Evolutionary conservation across 2,797 vertebrate species (phyloP).

Genomic region (Mormyrus hasselquistii): DNA sequence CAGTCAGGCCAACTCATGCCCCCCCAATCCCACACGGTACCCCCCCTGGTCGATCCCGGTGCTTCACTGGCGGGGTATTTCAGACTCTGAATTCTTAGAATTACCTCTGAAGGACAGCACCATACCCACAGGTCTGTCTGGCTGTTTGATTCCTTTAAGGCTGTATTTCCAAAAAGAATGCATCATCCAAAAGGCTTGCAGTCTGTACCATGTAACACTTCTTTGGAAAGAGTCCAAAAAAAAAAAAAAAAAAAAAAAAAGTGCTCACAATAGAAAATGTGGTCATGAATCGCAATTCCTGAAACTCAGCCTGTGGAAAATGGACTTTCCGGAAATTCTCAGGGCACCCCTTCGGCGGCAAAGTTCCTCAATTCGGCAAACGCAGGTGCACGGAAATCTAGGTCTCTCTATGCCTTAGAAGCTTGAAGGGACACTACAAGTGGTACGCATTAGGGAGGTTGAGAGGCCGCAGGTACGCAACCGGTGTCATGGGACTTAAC

Average conservation of each 20-base stretch:
- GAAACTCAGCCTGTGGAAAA: not conserved
- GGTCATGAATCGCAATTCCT: not conserved
- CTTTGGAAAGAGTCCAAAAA: not conserved
- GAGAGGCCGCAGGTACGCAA: not conserved
- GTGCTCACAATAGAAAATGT: conserved; percentile 8
- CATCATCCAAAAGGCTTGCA: not conserved
- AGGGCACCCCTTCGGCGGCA: too few relatives aligned
- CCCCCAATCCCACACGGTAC: not conserved
- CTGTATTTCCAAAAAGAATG: not conserved
- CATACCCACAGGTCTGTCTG: not conserved
- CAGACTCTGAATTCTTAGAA: not conserved
- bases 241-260: not conserved
- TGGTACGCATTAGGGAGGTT: not conserved
- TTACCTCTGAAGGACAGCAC: not conserved
- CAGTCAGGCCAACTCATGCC: not conserved
- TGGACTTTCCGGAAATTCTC: not conserved
- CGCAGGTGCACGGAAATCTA: not conserved
- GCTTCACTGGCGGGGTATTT: not conserved
- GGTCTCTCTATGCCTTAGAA: not conserved
- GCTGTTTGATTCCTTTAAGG: not conserved
- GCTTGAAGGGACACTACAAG: not conserved
- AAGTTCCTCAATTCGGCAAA: not conserved
- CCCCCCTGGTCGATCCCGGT: not conserved
- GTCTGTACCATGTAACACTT: not conserved
- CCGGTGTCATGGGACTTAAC: not conserved